Conservation (phyloP, 2,888 invertebrate genomes). For the Druceiella hillmani region DNA sequence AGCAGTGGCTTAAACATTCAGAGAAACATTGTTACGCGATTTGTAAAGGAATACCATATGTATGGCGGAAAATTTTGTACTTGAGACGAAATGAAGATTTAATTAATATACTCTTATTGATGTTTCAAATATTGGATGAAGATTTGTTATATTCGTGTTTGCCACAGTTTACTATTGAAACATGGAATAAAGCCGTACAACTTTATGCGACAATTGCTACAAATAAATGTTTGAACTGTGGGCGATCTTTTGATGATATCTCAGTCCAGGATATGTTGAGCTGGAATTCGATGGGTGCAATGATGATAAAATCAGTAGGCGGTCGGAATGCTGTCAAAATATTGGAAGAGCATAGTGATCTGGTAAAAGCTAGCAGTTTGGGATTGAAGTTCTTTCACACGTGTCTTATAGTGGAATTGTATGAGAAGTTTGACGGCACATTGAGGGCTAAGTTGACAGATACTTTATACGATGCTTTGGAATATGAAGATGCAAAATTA, state of each 20-base stretch:
- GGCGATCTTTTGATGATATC: conserved; percentile 41
- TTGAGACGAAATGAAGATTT: conserved; percentile 45
- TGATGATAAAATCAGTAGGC: conserved; percentile 58
- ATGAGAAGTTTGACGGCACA: conserved; percentile 39
- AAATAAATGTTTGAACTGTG: conserved; percentile 59
- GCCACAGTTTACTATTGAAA: conserved; percentile 50
- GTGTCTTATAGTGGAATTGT: conserved; percentile 45
- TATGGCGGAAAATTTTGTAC: conserved; percentile 56
- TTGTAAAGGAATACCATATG: conserved; percentile 56
- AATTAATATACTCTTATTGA: conserved; percentile 48
- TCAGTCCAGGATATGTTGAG: conserved; percentile 44
- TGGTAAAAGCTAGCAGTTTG: conserved; percentile 53
- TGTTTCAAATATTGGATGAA: conserved; percentile 58
- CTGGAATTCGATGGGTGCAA: conserved; percentile 56
- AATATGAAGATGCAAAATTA: conserved; percentile 34
- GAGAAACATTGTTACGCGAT: conserved; percentile 46
- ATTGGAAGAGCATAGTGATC: conserved; percentile 48
- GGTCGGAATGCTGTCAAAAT: conserved; percentile 52
- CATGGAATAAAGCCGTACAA: conserved; percentile 53
- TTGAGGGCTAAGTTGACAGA: conserved; percentile 36
- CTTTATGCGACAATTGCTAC: conserved; percentile 52
- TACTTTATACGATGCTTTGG: conserved; percentile 38
- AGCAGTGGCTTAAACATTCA: conserved; percentile 40
- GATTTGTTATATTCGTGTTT: conserved; percentile 49
- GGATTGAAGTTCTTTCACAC: conserved; percentile 57